Percentiles rank a stretch among this genome's conserved stretches.
These are phyloP conservation scores for Aphaenogaster floridana DNA, from an alignment of 1,140 invertebrate genomes.

Conservation along the genomic window DNA sequence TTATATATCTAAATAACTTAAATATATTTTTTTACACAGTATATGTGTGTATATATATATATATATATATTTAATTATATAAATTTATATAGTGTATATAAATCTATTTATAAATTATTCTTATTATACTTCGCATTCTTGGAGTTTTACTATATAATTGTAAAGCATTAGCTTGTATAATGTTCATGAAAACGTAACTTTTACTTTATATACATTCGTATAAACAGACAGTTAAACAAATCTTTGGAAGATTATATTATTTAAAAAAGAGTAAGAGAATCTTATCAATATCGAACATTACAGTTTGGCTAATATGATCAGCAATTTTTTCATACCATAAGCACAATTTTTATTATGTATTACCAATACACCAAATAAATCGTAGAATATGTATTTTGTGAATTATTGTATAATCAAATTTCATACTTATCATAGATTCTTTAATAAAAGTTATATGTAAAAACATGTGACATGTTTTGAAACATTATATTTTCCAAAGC, in stretches of 20 bases:
- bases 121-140: background rate
- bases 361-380: constrained; percentile 31
- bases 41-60: background rate
- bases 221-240: background rate
- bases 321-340: background rate
- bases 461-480: constrained; percentile 28
- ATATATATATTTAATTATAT: constrained; percentile 29
- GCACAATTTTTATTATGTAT: background rate
- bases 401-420: constrained; percentile 22
- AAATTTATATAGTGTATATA: constrained; percentile 4
- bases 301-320: background rate
- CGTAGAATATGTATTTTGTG: background rate
- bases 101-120: constrained; percentile 23
- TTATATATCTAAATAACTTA: constrained; percentile 3
- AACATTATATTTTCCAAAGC: constrained; percentile 43
- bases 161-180: background rate
- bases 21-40: constrained; percentile 1
- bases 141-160: background rate
- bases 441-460: constrained; percentile 29
- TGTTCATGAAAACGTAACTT: constrained; percentile 4
- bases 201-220: constrained; percentile 11
- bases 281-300: constrained; percentile 1
- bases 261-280: background rate
- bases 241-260: background rate
- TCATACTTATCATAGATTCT: background rate